phyloP scores from a whole-genome alignment of 2,113 vertebrate genomes.

The Saimiri boliviensis region DNA sequence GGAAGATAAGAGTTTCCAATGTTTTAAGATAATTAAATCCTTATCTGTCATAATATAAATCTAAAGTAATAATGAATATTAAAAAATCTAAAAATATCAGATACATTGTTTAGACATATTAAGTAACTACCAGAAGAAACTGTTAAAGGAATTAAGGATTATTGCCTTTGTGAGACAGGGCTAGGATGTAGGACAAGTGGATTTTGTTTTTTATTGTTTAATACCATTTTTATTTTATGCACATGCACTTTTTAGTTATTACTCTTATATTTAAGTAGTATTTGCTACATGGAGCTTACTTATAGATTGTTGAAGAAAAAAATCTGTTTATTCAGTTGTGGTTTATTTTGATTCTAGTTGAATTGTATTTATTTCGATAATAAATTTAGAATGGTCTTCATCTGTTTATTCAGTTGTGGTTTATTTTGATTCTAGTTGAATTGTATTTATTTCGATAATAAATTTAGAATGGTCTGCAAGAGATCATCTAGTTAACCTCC shows the following conservation, averaged over 20 bases:
- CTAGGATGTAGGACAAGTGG: background rate
- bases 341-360: background rate
- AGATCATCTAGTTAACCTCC: background rate
- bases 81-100: background rate
- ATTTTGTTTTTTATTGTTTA: background rate
- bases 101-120: background rate
- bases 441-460: background rate
- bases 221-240: background rate
- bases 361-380: background rate
- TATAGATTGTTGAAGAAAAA: background rate
- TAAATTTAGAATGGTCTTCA: no score
- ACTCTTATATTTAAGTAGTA: background rate
- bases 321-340: background rate
- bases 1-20: background rate
- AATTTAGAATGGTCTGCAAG: background rate
- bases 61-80: background rate
- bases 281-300: background rate
- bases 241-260: background rate
- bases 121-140: background rate
- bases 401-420: background rate
- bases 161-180: background rate
- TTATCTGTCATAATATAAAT: background rate
- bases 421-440: background rate
- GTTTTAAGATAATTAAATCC: background rate
- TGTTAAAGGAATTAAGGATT: background rate